Base-by-base conservation (phyloP, 1,140 invertebrate species). In the Diabrotica undecimpunctata region DNA sequence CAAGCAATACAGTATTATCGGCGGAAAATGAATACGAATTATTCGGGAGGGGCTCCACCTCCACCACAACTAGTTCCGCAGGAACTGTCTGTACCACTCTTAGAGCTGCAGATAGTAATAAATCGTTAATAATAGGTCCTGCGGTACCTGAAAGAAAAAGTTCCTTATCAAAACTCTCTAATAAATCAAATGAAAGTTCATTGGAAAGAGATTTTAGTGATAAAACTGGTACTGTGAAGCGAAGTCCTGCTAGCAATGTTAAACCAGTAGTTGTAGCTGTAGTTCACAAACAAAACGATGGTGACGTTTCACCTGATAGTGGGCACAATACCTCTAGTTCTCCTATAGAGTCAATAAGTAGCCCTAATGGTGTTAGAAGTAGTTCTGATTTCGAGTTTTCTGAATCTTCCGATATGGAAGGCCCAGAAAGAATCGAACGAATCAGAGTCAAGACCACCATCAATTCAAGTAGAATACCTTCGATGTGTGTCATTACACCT, bases 401-500 rank as follows among this genome's bases (percentile, higher is more conserved):
- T 0, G 91, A 93, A 80, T 91, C 90, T 37, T 93, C 91, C 0
- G 91, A 93, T 77, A 80, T 93, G 65, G 92, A 94, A 81, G 90
- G 90, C 11, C 86, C 90, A 53, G 92, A 94, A 70, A 83, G 91
- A 74, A 90, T 92, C 62, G 91, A 94, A 79, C 84, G 92, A 71
- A 91, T 95, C 58, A 83, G 90, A 66, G 87, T 87, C 10, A 95
- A 95, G 80, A 95, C 93, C 0, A 89, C 90, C 6, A 94, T 95
- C 38, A 93, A 90, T 68, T 89, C 89, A 9, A 92, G 90, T 70
- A 84, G 92, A 67, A 95, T 95, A 75, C 94, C 94, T 5, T 94
- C 92, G 0, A 93, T 96, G 89, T 95, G 93, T 79, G 92, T 94
- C 0, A 94, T 95, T 12, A 95, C 93, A 7, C 92, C 93, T 8